Evolutionary conservation across 2,113 vertebrate species (phyloP).

Genomic region (Lota lota): DNA sequence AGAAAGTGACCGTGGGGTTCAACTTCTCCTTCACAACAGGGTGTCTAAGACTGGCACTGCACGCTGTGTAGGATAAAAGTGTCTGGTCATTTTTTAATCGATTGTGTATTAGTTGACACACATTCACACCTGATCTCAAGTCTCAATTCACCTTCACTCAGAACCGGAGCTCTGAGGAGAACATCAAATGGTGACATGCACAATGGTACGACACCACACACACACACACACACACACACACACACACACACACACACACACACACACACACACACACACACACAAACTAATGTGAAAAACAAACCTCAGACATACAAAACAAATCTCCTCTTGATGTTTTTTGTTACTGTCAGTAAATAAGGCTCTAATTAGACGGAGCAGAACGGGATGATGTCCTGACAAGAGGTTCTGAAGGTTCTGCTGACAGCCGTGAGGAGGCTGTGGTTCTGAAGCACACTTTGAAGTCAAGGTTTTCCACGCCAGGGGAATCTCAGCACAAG

Average conservation of each 20-base stretch:
- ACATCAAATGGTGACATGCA: too few relatives aligned
- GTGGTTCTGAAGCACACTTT: slow-evolving; percentile 67
- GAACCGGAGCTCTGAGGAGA: too few relatives aligned
- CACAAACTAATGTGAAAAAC: not conserved
- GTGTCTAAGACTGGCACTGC: too few relatives aligned
- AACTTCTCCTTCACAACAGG: too few relatives aligned
- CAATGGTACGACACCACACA: too few relatives aligned
- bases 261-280: slow-evolving; percentile 26
- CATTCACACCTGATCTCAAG: too few relatives aligned
- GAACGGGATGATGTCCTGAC: slow-evolving; percentile 56
- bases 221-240: not conserved
- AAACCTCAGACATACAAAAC: slow-evolving; percentile 32
- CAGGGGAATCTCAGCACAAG: slow-evolving; percentile 45
- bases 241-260: slow-evolving; percentile 18
- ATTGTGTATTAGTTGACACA: too few relatives aligned
- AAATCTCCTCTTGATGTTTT: slow-evolving; percentile 49
- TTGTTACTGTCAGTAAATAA: slow-evolving; percentile 47
- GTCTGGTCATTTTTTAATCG: too few relatives aligned
- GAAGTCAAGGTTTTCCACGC: slow-evolving; percentile 62
- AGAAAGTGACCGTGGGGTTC: too few relatives aligned
- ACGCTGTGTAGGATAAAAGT: too few relatives aligned
- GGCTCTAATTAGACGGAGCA: slow-evolving; percentile 60
- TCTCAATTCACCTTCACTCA: too few relatives aligned
- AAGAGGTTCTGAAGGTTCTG: slow-evolving; percentile 53
- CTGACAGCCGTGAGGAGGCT: slow-evolving; percentile 59